Base-by-base conservation (phyloP, 2,888 invertebrate genomes). In the Tachina grossa region DNA sequence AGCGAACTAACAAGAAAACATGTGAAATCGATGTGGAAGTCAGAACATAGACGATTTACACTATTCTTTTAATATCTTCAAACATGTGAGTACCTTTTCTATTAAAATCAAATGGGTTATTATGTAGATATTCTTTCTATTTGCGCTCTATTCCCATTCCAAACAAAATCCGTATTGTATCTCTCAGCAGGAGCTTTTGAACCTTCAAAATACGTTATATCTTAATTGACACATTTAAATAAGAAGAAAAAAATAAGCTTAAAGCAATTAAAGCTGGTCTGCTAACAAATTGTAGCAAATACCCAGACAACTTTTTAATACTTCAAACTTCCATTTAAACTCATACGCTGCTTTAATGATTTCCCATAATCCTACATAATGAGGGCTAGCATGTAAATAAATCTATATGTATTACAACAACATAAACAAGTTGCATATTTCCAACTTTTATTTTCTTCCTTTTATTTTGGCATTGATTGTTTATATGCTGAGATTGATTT, bases 291-390 rank as follows among this genome's bases (percentile, higher is more conserved):
- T 22, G 47, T 65, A 13, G 47, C 45, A 45, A 65, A 6, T 22
- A 14, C 1, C 31, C 13, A 47, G 14, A 16, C 41, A 43, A 65
- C 14, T 45, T 43, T 22, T 22, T 14, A 13, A 14, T 9, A 16
- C 10, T 43, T 41, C 43, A 16, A 61, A 61, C n/a, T n/a, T 31
- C 10, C 11, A 16, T 11, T n/a, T 43, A 47, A 43, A 55, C 51
- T 19, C 63, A 43, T 19, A 55, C 43, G 51, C 19, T 45, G 45
- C 39, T 71, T 68, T 53, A 65, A 79, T 72, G 47, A 51, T 66
- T 66, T 47, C 47, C 71, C 59, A 85, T 83, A 83, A 85, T 85
- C 83, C 75, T 66, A 31, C 61, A 41, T 85, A 85, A 85, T 85
- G 79, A 83, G 75, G 76, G 75, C 39, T 75, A 82, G 75, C 71